Base-by-base conservation (phyloP, 2,888 invertebrate species). In the Opisthograptis luteolata region DNA sequence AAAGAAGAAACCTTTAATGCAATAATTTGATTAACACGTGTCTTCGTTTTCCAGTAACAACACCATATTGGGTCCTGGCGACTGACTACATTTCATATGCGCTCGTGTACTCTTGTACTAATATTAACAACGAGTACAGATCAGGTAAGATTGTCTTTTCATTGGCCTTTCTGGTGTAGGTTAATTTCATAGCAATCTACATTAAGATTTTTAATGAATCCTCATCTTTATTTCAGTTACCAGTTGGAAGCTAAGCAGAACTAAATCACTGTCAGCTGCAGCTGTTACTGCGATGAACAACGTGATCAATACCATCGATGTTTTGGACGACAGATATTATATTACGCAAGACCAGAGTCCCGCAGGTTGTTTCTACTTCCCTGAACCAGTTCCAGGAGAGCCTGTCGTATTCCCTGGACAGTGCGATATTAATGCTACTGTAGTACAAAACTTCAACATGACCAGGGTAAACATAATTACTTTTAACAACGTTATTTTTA, bases 41-140 rank as follows among this genome's bases (percentile, higher is more conserved):
- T 41, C 41, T 47, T 47, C 49, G 28, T 6, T 10, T 78, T 79
- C 35, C 66, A 84, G 82, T 60, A 0, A 62, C 70, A 0, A 55
- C 55, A 0, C 52, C 75, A 0, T 94, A 94, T 65, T 94, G 93
- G 93, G 81, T 95, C 1, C 64, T 94, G 10, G 92, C 87, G 15
- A 94, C 94, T 0, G 94, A 94, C 69, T 94, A 94, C 68, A 75
- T 75, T 0, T 81, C 81, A 22, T 94, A 92, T 58, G 81, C 71
- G 3, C 55, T 64, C 1, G 70, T 66, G 0, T 68, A 69, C 24
- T 66, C 64, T 2, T 68, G 68, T 22, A 22, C 3, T 32, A 41
- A 55, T 3, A 12, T 62, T 2, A 48, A 60, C 15, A 54, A 53
- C 1, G 64, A 68, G 2, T 50, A 44, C n/a, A 32, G 58, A 20